Evolutionary conservation across 2,113 vertebrate genomes (phyloP), one percentile per base, ranked within the genome.

Genomic region (Crotophaga sulcirostris): DNA sequence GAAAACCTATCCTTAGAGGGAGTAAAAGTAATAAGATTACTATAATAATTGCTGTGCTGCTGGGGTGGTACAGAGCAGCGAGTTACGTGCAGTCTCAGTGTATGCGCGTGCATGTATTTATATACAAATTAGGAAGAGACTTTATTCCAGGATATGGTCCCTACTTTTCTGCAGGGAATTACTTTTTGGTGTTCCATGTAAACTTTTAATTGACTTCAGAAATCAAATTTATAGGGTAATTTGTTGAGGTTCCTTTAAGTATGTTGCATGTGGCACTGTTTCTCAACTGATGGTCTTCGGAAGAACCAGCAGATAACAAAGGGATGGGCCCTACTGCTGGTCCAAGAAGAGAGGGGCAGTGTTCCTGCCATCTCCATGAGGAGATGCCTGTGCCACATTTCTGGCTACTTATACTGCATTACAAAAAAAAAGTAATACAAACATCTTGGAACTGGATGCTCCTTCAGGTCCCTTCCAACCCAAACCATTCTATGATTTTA

Each of bases 21-120:
- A 80, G 34, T 84, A 85, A 91, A 85, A 63, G 67, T 85, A 85
- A 59, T 80, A 90, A 93, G 47, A 66, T 72, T 90, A 33, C 66
- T 89, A 4, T 69, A 91, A 52, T 82, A 90, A 85, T 54, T 93
- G 42, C 63, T n/a, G 7, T 59, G 42, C 63, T 96, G 52, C 80
- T 74, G n/a, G 40, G 60, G 33, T 82, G 47, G 70, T 90, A 66
- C 28, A 81, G 83, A 66, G 17, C 68, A 87, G 56, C 25, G 70
- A 44, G 52, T 51, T 74, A 33, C 31, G 38, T 52, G 36, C 25
- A 38, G 31, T 84, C 84, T 85, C 63, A 66, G 20, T 76, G 20
- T 82, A 36, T n/a, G 38, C 16, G 34, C 4, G 4, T 67, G 17
- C 12, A 7, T 33, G 19, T 82, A 34, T 81, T 74, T 93, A 15